Evolutionary conservation across 2,888 invertebrate genomes (phyloP), one percentile per base, ranked within the genome.

Genomic region (Orgyia antiqua): DNA sequence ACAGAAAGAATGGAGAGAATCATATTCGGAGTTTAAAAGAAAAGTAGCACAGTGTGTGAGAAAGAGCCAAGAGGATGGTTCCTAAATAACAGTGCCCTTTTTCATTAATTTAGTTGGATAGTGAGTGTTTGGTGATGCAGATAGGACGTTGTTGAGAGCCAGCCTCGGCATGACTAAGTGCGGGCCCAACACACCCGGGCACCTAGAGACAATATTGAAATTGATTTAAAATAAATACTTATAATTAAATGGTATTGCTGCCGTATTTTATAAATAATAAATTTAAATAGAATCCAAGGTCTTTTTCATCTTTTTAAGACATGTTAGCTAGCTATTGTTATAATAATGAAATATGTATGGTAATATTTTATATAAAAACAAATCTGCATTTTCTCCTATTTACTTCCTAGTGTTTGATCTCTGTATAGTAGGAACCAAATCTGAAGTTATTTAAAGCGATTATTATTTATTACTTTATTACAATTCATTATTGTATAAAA

Each of bases 1-100:
- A 62, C 89, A 96, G 96, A 99, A 99, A 92, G 97, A 98, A 90
- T 98, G 98, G 96, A 92, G 98, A 87, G 98, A 98, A 89, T 94
- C 95, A 82, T 96, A 95, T 89, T 89, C 93, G 83, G 97, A 97
- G 88, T 99, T 98, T 89, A 98, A 97, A 90, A 92, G 95, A 87
- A 96, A 96, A 91, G 98, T 99, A 74, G 96, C 97, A 66, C 92
- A 94, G 87, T 98, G 97, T 90, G 98, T 99, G 73, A 92, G 98
- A 88, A 96, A 95, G 89, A 98, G 98, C 90, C 98, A 98, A 91
- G 98, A 99, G 88, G 96, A 96, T 89, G 94, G 95, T 92, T 93
- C 94, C 91, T 95, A 94, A 91, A 87, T 82, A 86, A 83, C 80
- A 88, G 86, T 82, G 84, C 78, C 83, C 83, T 78, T 78, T 82